These are phyloP conservation scores for Plagodis pulveraria DNA, from an alignment of 2,888 invertebrate genomes.

Conservation along the genomic window DNA sequence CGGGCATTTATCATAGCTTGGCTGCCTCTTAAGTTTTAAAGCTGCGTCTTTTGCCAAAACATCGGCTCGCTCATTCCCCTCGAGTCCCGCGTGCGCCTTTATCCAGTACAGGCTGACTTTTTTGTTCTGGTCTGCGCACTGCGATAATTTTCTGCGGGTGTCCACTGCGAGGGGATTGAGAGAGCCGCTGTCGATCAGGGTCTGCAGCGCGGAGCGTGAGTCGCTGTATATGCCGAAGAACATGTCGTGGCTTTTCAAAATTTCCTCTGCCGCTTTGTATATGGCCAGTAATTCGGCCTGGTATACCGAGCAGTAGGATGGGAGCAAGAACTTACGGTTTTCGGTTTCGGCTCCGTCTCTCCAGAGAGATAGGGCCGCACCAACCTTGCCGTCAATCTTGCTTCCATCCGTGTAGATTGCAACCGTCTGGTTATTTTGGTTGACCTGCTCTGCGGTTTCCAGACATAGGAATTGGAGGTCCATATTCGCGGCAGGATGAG, in stretches of 20 bases:
- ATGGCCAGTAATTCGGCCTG: slow-evolving; percentile 1
- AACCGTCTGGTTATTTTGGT: neutral
- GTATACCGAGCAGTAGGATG: neutral
- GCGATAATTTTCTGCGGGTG: neutral
- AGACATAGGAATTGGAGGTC: neutral
- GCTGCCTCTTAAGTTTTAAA: neutral
- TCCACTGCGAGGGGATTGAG: neutral
- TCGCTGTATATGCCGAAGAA: neutral
- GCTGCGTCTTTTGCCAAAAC: neutral
- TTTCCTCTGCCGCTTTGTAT: neutral
- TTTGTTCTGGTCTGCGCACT: neutral
- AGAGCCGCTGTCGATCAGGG: neutral
- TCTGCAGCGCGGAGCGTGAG: neutral
- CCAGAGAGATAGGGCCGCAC: neutral
- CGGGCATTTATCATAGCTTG: neutral
- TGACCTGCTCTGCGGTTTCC: neutral
- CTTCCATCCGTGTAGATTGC: slow-evolving; percentile 1
- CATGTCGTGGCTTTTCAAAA: neutral
- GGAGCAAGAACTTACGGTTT: neutral
- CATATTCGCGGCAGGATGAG: neutral
- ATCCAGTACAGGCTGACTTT: neutral
- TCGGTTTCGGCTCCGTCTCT: neutral
- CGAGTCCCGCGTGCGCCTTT: neutral
- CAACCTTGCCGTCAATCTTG: neutral
- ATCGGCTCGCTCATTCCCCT: too few species aligned